Conservation (phyloP, 1,140 invertebrate genomes). For the Drosophila azteca region DNA sequence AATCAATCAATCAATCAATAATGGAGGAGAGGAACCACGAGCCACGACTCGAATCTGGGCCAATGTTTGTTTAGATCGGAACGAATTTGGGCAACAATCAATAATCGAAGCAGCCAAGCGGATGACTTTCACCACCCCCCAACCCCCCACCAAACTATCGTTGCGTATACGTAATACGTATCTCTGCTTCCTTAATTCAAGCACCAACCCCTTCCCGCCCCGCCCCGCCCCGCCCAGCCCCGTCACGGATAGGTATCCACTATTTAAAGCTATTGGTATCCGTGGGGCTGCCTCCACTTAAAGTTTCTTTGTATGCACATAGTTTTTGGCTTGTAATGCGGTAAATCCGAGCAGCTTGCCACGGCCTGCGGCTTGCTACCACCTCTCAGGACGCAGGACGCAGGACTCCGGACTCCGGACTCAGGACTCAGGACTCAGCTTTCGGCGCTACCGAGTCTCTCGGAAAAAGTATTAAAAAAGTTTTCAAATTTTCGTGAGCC, state of each 20-base stretch:
- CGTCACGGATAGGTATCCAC: too few relatives aligned
- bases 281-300: slow-evolving; percentile 12
- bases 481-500: slow-evolving; percentile 75
- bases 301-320: slow-evolving; percentile 55
- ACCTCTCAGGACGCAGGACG: slow-evolving; percentile 35
- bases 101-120: slow-evolving; percentile 44
- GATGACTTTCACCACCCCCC: neutral
- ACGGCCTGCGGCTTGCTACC: slow-evolving; percentile 55
- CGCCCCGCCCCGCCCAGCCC: too few relatives aligned
- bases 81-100: slow-evolving; percentile 61
- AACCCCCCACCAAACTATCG: neutral
- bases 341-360: slow-evolving; percentile 33
- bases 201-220: neutral
- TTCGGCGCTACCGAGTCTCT: slow-evolving; percentile 17
- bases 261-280: slow-evolving; percentile 47
- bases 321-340: slow-evolving; percentile 52
- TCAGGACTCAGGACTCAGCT: slow-evolving; percentile 1
- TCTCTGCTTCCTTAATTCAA: neutral
- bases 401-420: slow-evolving; percentile 2
- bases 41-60: neutral
- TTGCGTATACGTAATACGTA: neutral
- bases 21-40: slow-evolving; percentile 8
- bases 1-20: slow-evolving; percentile 70
- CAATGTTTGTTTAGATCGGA: slow-evolving; percentile 44
- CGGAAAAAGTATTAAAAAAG: slow-evolving; percentile 72